These are phyloP conservation scores for Ardeotis arabs DNA, from an alignment of 2,113 vertebrate genomes.

Conservation along the genomic window DNA sequence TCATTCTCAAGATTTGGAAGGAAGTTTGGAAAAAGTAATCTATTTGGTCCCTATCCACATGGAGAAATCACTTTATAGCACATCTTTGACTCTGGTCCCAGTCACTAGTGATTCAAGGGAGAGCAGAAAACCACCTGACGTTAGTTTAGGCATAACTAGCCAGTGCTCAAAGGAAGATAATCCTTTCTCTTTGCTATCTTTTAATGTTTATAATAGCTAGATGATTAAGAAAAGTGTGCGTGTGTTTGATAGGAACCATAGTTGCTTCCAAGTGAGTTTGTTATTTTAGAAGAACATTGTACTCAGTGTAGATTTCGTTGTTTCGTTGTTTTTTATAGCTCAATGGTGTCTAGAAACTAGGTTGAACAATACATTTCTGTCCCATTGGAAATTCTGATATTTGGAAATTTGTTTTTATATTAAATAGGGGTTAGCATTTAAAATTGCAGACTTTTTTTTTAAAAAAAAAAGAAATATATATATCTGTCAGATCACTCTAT, in stretches of 20 bases:
- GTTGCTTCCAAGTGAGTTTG: neutral
- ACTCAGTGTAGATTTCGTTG: neutral
- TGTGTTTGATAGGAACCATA: neutral
- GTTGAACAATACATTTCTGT: neutral
- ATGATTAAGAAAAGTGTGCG: neutral
- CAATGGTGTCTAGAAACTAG: neutral
- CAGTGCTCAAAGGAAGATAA: neutral
- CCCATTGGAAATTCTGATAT: neutral
- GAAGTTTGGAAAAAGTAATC: neutral
- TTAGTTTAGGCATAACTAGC: neutral
- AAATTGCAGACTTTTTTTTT: neutral
- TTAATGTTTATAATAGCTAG: neutral
- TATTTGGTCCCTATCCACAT: neutral
- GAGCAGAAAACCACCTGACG: neutral
- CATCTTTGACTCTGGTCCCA: neutral
- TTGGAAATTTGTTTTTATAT: neutral
- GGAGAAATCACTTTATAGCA: neutral
- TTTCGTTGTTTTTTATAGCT: neutral
- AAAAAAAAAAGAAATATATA: neutral
- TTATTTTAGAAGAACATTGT: neutral
- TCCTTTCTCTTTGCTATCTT: neutral
- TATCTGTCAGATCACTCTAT: neutral
- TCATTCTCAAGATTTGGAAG: neutral
- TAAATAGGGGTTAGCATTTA: neutral
- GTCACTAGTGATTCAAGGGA: neutral